phyloP scores from a whole-genome alignment of 2,113 vertebrate species.

The Clarias batrachus region DNA sequence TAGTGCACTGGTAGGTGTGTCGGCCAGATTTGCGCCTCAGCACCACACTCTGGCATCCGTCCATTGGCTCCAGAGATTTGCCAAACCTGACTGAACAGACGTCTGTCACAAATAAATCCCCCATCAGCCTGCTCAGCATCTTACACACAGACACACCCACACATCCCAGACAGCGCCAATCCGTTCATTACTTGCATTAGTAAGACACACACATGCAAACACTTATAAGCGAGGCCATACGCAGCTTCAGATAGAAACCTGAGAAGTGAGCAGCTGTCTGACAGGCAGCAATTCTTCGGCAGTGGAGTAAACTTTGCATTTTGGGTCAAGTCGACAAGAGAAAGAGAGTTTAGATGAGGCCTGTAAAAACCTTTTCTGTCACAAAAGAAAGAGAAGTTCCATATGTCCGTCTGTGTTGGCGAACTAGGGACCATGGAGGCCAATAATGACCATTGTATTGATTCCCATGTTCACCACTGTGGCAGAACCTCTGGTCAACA shows the following conservation, averaged over 20 bases:
- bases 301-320: not conserved
- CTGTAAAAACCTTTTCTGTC: not conserved
- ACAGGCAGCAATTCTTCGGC: not conserved
- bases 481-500: too few relatives aligned
- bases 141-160: not conserved
- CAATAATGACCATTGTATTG: too few relatives aligned
- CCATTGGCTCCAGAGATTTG: not conserved
- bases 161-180: not conserved
- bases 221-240: not conserved
- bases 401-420: too few relatives aligned
- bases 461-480: too few relatives aligned
- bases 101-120: constrained; percentile 13
- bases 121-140: constrained; percentile 28
- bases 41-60: not conserved
- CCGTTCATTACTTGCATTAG: constrained; percentile 8
- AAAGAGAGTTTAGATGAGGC: too few relatives aligned
- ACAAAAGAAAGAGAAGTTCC: not conserved
- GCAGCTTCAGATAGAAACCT: not conserved
- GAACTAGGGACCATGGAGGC: too few relatives aligned
- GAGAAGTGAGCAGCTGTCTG: not conserved
- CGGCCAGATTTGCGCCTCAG: not conserved
- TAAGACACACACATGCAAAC: constrained; percentile 1
- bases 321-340: not conserved
- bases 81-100: constrained; percentile 3
- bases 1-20: not conserved